Percentiles rank a stretch among this genome's conserved stretches.
These are phyloP conservation scores for Neodontobutis hainanensis DNA, from an alignment of 2,113 vertebrate species.

Conservation along the genomic window DNA sequence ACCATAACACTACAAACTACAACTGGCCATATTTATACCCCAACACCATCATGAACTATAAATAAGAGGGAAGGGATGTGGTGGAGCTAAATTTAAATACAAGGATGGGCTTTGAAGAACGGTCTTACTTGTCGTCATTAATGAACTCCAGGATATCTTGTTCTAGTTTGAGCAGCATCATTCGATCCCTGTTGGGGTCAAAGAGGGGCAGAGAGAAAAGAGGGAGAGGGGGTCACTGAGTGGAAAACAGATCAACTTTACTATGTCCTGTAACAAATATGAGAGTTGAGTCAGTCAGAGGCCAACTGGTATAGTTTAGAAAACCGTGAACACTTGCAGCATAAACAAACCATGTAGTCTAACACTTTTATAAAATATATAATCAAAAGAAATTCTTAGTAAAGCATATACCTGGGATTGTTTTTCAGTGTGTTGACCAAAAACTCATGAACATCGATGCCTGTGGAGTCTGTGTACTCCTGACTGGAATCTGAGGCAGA, in stretches of 20 bases:
- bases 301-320: not conserved
- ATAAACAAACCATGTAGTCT: not conserved
- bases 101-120: slow-evolving; percentile 39
- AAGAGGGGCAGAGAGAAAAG: slow-evolving; percentile 26
- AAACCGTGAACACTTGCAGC: not conserved
- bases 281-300: not conserved
- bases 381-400: not conserved
- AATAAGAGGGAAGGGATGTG: slow-evolving; percentile 27
- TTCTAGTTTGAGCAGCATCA: slow-evolving; percentile 99
- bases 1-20: slow-evolving; percentile 13
- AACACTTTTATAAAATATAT: not conserved
- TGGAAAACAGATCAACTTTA: not conserved
- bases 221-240: slow-evolving; percentile 12
- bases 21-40: slow-evolving; percentile 31
- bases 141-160: slow-evolving; percentile 99
- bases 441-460: slow-evolving; percentile 99
- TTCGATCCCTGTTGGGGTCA: slow-evolving; percentile 88
- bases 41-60: slow-evolving; percentile 39
- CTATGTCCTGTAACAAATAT: not conserved
- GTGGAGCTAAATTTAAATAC: slow-evolving; percentile 44
- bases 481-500: slow-evolving; percentile 91
- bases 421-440: slow-evolving; percentile 99
- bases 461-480: slow-evolving; percentile 99
- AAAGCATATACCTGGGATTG: slow-evolving; percentile 91
- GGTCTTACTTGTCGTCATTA: slow-evolving; percentile 94